These are phyloP conservation scores for Thamnophis sirtalis DNA, from an alignment of 2,113 vertebrate genomes.

Conservation along the genomic window DNA sequence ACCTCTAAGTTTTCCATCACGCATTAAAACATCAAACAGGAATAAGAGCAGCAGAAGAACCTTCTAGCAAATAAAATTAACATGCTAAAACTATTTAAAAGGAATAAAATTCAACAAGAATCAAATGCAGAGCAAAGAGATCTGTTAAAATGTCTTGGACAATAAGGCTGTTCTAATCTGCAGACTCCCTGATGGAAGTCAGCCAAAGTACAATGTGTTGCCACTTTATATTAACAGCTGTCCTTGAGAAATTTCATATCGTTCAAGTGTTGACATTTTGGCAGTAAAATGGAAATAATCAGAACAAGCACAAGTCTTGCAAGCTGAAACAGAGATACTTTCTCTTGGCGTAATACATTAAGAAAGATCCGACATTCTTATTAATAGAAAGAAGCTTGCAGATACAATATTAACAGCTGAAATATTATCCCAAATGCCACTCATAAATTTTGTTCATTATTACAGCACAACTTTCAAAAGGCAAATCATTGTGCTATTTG, in stretches of 20 bases:
- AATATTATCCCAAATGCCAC: constrained; percentile 14
- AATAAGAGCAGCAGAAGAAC: background rate
- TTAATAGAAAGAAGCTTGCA: constrained; percentile 12
- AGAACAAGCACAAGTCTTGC: background rate
- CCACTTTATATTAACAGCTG: constrained; percentile 32
- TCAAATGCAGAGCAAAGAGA: constrained; percentile 1
- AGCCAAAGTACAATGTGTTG: constrained; percentile 8
- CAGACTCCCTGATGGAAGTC: constrained; percentile 3
- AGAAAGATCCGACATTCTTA: background rate
- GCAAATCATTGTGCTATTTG: background rate
- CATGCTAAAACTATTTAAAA: constrained; percentile 24
- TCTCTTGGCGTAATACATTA: background rate
- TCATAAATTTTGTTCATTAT: constrained; percentile 25
- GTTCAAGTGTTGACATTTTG: constrained; percentile 14
- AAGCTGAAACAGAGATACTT: background rate
- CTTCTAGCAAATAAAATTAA: background rate
- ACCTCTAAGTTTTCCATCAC: background rate
- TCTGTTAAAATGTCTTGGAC: background rate
- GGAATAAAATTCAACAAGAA: background rate
- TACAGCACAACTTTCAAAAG: constrained; percentile 9
- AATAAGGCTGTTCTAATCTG: constrained; percentile 27
- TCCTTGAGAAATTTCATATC: constrained; percentile 28
- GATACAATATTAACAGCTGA: constrained; percentile 27
- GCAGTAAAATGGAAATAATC: background rate
- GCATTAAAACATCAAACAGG: background rate